A percentile compares a stretch with the other conserved stretches of the same genome.
phyloP scores from a whole-genome alignment of 2,888 invertebrate species.

The Sphecodes monilicornis region DNA sequence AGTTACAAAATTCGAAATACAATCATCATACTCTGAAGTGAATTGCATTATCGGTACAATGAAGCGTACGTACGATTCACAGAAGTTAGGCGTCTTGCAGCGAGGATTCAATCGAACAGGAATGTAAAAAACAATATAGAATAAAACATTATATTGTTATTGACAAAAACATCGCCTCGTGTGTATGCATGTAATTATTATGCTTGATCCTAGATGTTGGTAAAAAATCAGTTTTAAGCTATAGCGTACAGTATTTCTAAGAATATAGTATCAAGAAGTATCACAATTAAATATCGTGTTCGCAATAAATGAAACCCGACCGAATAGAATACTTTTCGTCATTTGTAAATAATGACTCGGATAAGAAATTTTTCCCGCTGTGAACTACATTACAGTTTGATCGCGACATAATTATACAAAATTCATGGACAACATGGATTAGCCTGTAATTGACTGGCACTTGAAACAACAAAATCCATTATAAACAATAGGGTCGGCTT shows the following conservation, averaged over 20 bases:
- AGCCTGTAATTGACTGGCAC: slow-evolving; percentile 54
- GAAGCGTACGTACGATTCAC: slow-evolving; percentile 6
- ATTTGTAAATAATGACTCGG: slow-evolving; percentile 22
- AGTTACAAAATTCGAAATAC: slow-evolving; percentile 20
- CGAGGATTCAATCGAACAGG: slow-evolving; percentile 36
- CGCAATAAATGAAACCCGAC: slow-evolving; percentile 45
- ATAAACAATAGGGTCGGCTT: slow-evolving; percentile 31
- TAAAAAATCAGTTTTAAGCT: slow-evolving; percentile 59
- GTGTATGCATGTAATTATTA: slow-evolving; percentile 40
- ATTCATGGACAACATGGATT: neutral
- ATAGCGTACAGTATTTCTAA: slow-evolving; percentile 44
- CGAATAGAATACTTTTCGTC: slow-evolving; percentile 33
- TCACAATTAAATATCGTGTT: slow-evolving; percentile 62
- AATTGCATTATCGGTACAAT: slow-evolving; percentile 24
- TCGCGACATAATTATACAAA: neutral
- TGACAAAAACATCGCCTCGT: slow-evolving; percentile 17
- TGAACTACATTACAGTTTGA: neutral
- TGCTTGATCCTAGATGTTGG: slow-evolving; percentile 35
- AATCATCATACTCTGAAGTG: slow-evolving; percentile 12
- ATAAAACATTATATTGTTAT: slow-evolving; percentile 28
- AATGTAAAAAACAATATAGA: slow-evolving; percentile 25
- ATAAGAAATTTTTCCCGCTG: slow-evolving; percentile 37
- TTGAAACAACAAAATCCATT: slow-evolving; percentile 36
- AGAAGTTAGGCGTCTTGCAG: slow-evolving; percentile 31
- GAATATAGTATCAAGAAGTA: slow-evolving; percentile 55